Evolutionary conservation across 2,113 vertebrate genomes (phyloP).

Genomic region (Psophia crepitans): DNA sequence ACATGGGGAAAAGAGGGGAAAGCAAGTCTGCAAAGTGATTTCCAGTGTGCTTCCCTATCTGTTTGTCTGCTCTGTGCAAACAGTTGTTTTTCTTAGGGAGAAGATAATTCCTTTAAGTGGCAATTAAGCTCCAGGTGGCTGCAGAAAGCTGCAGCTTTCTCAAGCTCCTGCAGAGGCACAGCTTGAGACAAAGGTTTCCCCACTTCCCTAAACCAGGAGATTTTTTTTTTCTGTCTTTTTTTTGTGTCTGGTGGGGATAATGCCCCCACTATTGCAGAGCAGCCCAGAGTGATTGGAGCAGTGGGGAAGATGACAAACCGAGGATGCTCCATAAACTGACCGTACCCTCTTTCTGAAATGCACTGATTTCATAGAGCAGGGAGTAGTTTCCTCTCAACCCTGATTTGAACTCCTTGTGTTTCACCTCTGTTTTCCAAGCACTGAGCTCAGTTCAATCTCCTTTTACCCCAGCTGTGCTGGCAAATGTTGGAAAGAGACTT

Average conservation of each 20-base stretch:
- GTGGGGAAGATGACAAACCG: neutral
- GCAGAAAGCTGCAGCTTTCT: constrained; percentile 22
- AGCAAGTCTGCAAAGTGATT: neutral
- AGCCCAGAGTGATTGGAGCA: neutral
- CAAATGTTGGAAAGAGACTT: neutral
- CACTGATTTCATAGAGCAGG: neutral
- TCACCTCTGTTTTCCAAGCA: neutral
- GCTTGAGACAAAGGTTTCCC: neutral
- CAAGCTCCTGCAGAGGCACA: constrained; percentile 17
- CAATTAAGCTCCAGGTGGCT: constrained; percentile 51
- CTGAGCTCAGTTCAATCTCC: neutral
- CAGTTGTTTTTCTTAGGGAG: constrained; percentile 1
- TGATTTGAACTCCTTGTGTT: neutral
- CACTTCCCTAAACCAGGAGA: neutral
- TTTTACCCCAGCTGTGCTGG: neutral
- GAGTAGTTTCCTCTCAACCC: neutral
- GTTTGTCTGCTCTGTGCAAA: neutral
- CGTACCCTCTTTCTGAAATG: neutral
- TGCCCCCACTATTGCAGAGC: neutral
- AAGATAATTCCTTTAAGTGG: constrained; percentile 56
- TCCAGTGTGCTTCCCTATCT: neutral
- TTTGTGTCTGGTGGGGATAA: neutral
- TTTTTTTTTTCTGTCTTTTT: neutral
- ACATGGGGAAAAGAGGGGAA: neutral
- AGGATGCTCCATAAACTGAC: neutral